Base-by-base conservation (phyloP, 2,797 vertebrate species). In the Prunella strophiata region DNA sequence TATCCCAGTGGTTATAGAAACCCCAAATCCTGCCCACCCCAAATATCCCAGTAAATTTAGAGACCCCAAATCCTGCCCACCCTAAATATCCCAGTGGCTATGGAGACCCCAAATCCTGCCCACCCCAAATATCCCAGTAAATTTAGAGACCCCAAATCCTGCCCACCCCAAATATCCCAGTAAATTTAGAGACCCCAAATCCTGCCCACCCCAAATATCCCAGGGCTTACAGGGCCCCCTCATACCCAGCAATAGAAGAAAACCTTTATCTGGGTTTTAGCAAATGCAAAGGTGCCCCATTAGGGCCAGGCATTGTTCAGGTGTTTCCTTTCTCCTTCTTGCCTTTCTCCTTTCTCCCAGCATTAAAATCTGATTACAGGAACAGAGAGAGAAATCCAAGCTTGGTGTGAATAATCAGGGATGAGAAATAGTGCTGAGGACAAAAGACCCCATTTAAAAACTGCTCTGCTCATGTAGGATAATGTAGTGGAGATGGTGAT, bases 161-260 rank as follows among this genome's bases (percentile, higher is more conserved):
- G 40, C 34, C 3, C 42, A 67, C 9, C 50, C 67, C 67, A 42
- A 42, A 52, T 19, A 40, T 10, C 27, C 36, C 43, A 7, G 11
- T 13, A 32, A 1, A 7, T 25, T 25, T 22, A n/a, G 42, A 45
- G 8, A 11, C 29, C 29, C 51, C 51, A 13, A 54, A 40, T 6
- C 40, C 40, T 30, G 5, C 23, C 2, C 32, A 34, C 2, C 52
- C 70, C 40, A 43, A 43, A n/a, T 12, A 26, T 3, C 38, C 23
- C 10, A 0, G 14, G 11, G 50, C 2, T 10, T 10, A 30, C 15
- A 40, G n/a, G 23, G n/a, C 4, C 34, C 34, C n/a, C 72, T 43
- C 61, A 12, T 32, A 7, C 11, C 32, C 11, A 1, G 11, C 2
- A 6, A 15, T 3, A 11, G 29, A n/a, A n/a, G 36, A 16, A 58